A percentile compares a stretch with the other conserved stretches of the same genome.
Evolutionary conservation across 2,888 invertebrate species (phyloP).

Genomic region (Halictus ligatus): DNA sequence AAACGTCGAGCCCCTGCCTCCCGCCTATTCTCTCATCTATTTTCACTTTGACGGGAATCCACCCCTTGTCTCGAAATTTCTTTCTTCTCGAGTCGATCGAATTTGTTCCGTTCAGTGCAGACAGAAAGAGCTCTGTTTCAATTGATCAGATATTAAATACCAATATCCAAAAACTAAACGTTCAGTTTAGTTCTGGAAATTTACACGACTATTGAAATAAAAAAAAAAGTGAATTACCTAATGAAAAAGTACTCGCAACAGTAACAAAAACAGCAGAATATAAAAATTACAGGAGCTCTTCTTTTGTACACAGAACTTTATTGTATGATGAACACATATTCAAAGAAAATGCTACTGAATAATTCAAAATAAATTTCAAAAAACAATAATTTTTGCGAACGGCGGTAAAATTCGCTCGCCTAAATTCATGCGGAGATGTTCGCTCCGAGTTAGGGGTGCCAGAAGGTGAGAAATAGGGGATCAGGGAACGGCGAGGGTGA

Average conservation of each 20-base stretch:
- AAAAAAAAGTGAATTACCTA: neutral
- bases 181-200: too few species aligned
- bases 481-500: neutral
- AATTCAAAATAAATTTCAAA: neutral
- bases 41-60: neutral
- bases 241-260: too few species aligned
- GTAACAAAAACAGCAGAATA: neutral
- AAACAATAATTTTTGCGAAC: neutral
- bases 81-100: neutral
- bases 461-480: neutral
- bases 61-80: neutral
- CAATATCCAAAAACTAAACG: too few species aligned
- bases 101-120: neutral
- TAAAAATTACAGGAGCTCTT: neutral
- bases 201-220: too few species aligned
- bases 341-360: too few species aligned
- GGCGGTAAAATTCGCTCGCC: neutral
- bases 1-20: neutral
- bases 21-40: neutral
- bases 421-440: neutral
- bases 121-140: neutral
- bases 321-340: neutral
- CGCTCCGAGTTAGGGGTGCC: too few species aligned
- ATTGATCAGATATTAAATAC: neutral
- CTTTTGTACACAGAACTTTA: neutral